Base-by-base conservation (phyloP, 2,797 vertebrate species). In the Karalla daura region DNA sequence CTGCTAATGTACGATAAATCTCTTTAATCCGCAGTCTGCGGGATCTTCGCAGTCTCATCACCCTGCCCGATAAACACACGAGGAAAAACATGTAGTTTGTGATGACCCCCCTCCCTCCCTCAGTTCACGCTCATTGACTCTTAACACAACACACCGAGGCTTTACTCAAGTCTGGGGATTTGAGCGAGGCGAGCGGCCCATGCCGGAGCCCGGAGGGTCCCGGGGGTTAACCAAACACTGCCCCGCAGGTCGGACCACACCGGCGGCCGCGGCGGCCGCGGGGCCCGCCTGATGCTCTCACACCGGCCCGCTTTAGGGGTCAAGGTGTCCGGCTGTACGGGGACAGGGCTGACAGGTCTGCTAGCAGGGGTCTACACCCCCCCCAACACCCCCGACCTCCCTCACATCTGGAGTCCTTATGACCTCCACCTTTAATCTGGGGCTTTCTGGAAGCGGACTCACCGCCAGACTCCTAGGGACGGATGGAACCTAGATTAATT, bases 191-290 rank as follows among this genome's bases (percentile, higher is more conserved):
- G 69, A 75, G 79, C 12, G 59, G 51, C 45, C 89, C 90, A 88
- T 84, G 94, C 94, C 93, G 94, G 95, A 96, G 94, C 90, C 88
- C 65, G 68, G 60, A 64, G 79, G 95, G 95, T 95, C 94, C 83
- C 80, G 80, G 90, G 92, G 96, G 96, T 98, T 96, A 97, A 93
- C 93, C 74, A 97, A 97, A 97, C 95, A 98, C 95, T 96, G 94
- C 87, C 94, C 94, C 76, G 95, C 95, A 90, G 89, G 91, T 94
- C 93, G 94, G 95, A 96, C 95, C 95, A 96, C 96, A 97, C 95
- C 77, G 94, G 91, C 94, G 94, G 60, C 92, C 92, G 91, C 92
- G 68, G 86, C 92, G 94, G 91, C 94, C 89, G 70, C 76, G 46
- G 74, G 92, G 92, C 93, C 94, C 94, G 91, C 93, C 94, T 93